Evolutionary conservation across 2,113 vertebrate genomes (phyloP).

Genomic region (Rousettus leschenaultii): DNA sequence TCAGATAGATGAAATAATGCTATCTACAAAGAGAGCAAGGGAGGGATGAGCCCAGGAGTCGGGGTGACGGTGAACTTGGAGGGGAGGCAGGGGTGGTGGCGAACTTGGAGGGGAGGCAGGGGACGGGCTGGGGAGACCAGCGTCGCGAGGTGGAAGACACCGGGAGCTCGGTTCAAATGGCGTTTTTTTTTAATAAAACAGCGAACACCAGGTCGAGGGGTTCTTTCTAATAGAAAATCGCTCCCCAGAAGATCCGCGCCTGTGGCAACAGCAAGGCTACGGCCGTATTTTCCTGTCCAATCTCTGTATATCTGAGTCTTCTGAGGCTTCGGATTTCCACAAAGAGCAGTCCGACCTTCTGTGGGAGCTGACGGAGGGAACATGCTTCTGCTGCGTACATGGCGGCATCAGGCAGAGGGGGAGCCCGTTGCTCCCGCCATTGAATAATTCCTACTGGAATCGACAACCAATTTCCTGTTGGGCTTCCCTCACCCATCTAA

Average conservation of each 20-base stretch:
- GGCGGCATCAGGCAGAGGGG: background rate
- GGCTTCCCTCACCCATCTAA: background rate
- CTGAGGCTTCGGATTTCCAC: background rate
- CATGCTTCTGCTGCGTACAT: fast-evolving
- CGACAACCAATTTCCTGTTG: background rate
- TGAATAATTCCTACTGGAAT: background rate
- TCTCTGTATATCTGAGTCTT: background rate
- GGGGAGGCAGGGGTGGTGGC: too few species aligned
- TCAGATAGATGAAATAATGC: background rate
- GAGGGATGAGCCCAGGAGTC: background rate
- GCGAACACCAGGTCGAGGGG: too few species aligned
- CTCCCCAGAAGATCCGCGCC: background rate
- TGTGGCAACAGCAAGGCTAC: background rate
- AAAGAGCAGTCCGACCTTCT: background rate
- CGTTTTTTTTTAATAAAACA: background rate
- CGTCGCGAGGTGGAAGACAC: fast-evolving
- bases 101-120: background rate
- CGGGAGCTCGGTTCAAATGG: background rate
- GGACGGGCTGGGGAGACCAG: background rate
- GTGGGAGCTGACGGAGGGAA: background rate
- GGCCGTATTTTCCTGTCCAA: background rate
- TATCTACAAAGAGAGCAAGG: background rate
- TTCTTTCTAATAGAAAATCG: background rate
- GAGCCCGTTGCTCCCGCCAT: background rate
- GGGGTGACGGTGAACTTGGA: background rate